phyloP scores from a whole-genome alignment of 1,140 invertebrate genomes.

The Euwallacea fornicatus region DNA sequence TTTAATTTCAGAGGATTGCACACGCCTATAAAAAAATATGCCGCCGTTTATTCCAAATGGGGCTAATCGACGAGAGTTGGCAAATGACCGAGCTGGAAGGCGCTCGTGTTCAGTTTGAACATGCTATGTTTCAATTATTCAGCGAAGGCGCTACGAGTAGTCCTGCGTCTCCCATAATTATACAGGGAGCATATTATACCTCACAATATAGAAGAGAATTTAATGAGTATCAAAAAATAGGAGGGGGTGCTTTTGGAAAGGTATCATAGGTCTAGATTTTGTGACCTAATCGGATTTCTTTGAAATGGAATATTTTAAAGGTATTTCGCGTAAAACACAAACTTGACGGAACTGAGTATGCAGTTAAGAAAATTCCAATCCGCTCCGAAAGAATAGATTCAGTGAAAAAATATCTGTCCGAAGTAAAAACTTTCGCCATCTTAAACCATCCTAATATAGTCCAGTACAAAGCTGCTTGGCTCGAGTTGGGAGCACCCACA shows the following conservation, averaged over 20 bases:
- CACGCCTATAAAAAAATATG: constrained; percentile 50
- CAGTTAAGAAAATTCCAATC: constrained; percentile 78
- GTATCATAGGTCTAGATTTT: constrained; percentile 47
- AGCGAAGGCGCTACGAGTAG: constrained; percentile 59
- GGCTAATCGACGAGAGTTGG: constrained; percentile 68
- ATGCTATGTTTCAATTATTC: constrained; percentile 63
- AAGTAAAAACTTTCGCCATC: constrained; percentile 78
- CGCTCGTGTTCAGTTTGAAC: constrained; percentile 65
- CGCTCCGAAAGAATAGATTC: constrained; percentile 61
- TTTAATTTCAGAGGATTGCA: constrained; percentile 6
- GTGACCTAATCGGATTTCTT: background rate
- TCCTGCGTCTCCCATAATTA: constrained; percentile 53
- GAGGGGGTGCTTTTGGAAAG: constrained; percentile 73
- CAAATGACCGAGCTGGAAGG: constrained; percentile 66
- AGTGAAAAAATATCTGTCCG: constrained; percentile 65
- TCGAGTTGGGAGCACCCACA: constrained; percentile 59
- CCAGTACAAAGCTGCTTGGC: constrained; percentile 81
- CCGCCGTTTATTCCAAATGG: constrained; percentile 50
- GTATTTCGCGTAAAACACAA: constrained; percentile 66
- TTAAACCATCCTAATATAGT: constrained; percentile 82
- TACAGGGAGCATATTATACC: constrained; percentile 54
- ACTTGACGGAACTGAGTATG: constrained; percentile 76
- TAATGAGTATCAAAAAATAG: constrained; percentile 71
- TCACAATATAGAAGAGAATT: constrained; percentile 76
- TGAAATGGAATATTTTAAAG: background rate